Percentiles rank a stretch among this genome's conserved stretches.
phyloP scores from a whole-genome alignment of 2,888 invertebrate species.

The Empis stercorea region DNA sequence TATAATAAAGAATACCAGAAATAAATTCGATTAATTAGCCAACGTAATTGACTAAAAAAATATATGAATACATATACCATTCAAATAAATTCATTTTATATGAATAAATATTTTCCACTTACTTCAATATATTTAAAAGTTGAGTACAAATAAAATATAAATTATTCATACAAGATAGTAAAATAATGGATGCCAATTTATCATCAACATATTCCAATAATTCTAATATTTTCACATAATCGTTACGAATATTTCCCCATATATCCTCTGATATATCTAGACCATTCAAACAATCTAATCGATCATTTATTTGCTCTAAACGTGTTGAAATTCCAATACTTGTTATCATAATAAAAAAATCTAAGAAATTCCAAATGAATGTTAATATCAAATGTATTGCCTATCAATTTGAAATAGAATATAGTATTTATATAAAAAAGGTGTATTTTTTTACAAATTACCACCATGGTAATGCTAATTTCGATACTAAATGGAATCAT shows the following conservation, averaged over 20 bases:
- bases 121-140: slow-evolving; percentile 43
- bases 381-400: slow-evolving; percentile 34
- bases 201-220: slow-evolving; percentile 49
- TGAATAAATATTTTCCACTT: slow-evolving; percentile 9
- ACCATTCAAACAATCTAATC: slow-evolving; percentile 19
- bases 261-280: slow-evolving; percentile 21
- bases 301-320: slow-evolving; percentile 48
- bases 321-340: slow-evolving; percentile 54
- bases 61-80: too few relatives aligned
- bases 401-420: slow-evolving; percentile 12
- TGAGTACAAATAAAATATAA: slow-evolving; percentile 64
- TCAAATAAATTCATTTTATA: too few relatives aligned
- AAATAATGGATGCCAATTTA: slow-evolving; percentile 50
- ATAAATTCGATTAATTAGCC: slow-evolving; percentile 39
- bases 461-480: slow-evolving; percentile 15
- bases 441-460: slow-evolving; percentile 1
- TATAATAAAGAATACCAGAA: slow-evolving; percentile 44
- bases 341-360: slow-evolving; percentile 55
- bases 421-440: background rate
- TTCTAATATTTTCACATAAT: slow-evolving; percentile 51
- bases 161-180: slow-evolving; percentile 56
- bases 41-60: slow-evolving; percentile 26
- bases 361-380: slow-evolving; percentile 61
- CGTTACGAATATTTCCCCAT: slow-evolving; percentile 54
- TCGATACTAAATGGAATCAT: slow-evolving; percentile 18